phyloP scores from a whole-genome alignment of 2,113 vertebrate species.

The Sebastes fasciatus region DNA sequence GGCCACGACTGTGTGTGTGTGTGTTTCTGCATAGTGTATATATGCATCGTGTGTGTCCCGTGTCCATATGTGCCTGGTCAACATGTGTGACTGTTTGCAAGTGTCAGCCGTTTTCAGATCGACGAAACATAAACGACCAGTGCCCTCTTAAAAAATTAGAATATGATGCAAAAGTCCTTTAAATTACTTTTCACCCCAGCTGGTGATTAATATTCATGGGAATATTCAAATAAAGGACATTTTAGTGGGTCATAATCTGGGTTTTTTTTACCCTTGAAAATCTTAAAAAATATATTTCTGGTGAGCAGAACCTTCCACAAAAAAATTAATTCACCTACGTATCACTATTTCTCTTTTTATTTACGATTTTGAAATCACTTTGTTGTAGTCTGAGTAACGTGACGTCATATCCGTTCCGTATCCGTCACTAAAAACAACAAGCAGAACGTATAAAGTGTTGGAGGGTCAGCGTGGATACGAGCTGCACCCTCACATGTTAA shows the following conservation, averaged over 20 bases:
- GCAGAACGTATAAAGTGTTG: too few relatives aligned
- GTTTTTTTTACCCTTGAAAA: neutral
- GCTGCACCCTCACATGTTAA: too few relatives aligned
- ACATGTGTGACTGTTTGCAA: slow-evolving; percentile 51
- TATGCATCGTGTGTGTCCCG: neutral
- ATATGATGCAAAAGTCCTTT: neutral
- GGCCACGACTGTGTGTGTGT: neutral
- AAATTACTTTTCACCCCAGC: neutral
- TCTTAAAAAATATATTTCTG: neutral
- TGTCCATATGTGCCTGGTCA: slow-evolving; percentile 21
- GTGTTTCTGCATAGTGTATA: slow-evolving; percentile 3
- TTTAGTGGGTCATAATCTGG: too few relatives aligned
- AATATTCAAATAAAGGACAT: too few relatives aligned
- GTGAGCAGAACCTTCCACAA: neutral
- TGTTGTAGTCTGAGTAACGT: too few relatives aligned
- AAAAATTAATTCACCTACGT: too few relatives aligned
- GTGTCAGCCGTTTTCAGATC: slow-evolving; percentile 55
- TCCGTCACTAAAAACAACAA: too few relatives aligned
- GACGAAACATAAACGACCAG: neutral
- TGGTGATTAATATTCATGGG: slow-evolving; percentile 5
- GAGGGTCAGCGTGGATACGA: too few relatives aligned
- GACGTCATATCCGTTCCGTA: too few relatives aligned
- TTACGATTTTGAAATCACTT: too few relatives aligned
- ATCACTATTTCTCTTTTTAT: too few relatives aligned
- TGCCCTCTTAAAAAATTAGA: neutral